Conservation (phyloP, 2,113 vertebrate species). For the Irena cyanogastra region DNA sequence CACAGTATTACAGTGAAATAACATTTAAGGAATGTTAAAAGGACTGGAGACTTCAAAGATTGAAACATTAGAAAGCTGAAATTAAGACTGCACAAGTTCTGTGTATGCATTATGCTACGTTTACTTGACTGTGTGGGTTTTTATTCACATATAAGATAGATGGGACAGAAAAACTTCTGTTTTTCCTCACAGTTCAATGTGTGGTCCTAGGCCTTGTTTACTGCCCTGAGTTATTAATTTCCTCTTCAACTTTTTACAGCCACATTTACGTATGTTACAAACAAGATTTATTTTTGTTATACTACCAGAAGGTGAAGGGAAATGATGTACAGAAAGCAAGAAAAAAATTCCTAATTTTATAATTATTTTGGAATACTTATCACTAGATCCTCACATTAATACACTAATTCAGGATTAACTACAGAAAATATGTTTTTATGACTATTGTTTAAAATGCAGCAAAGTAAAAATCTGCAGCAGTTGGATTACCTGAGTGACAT, state of each 20-base stretch:
- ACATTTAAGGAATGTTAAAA: slow-evolving; percentile 27
- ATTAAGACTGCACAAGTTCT: background rate
- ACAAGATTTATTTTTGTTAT: background rate
- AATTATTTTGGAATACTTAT: background rate
- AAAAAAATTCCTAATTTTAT: background rate
- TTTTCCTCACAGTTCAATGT: background rate
- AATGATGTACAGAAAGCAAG: background rate
- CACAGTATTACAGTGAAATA: slow-evolving; percentile 1
- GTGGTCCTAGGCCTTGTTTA: slow-evolving; percentile 23
- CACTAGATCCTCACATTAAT: background rate
- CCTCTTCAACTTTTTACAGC: background rate
- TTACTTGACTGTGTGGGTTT: background rate
- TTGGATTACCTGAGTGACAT: background rate
- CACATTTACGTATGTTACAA: background rate
- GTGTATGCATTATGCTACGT: background rate
- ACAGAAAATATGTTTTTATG: background rate
- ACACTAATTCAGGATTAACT: background rate
- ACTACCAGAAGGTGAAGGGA: background rate
- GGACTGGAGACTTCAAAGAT: background rate
- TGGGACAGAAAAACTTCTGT: background rate
- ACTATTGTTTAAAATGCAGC: background rate
- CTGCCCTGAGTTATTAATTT: slow-evolving; percentile 17
- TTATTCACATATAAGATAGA: background rate
- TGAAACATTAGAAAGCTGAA: slow-evolving; percentile 14
- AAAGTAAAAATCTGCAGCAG: background rate